Evolutionary conservation across 1,140 invertebrate species (phyloP).

Genomic region (Theocolax elegans): DNA sequence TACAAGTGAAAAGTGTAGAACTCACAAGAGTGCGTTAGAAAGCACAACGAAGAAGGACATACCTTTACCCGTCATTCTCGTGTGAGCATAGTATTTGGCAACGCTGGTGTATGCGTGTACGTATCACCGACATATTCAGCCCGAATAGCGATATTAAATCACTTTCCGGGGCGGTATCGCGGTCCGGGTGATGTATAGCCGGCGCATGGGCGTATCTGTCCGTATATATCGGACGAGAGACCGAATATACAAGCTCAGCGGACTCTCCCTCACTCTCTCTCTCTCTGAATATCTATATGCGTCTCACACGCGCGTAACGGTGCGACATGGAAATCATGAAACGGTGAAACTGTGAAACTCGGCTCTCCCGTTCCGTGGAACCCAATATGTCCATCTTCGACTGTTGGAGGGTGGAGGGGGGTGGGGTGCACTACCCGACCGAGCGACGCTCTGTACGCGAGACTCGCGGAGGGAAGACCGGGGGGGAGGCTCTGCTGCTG

Average conservation of each 20-base stretch:
- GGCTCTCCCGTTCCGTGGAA: neutral
- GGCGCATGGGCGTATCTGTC: constrained; percentile 30
- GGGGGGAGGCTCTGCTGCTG: constrained; percentile 26
- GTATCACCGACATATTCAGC: neutral
- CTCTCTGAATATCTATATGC: too few species aligned
- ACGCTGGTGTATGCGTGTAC: too few species aligned
- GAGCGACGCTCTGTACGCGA: neutral
- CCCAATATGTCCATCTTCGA: constrained; percentile 36
- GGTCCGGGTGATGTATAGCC: constrained; percentile 5
- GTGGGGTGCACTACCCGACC: constrained; percentile 24
- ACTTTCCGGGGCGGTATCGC: constrained; percentile 10
- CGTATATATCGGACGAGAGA: constrained; percentile 13
- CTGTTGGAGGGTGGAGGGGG: too few species aligned
- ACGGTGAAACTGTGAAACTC: constrained; percentile 9
- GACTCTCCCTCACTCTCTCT: too few species aligned
- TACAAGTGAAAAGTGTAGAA: too few species aligned
- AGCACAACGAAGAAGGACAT: too few species aligned
- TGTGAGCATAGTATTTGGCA: too few species aligned
- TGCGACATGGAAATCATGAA: constrained; percentile 33
- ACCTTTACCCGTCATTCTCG: too few species aligned
- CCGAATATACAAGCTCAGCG: too few species aligned
- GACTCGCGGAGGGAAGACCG: neutral
- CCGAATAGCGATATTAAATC: constrained; percentile 30
- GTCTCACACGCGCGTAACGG: too few species aligned
- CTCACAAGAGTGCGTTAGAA: too few species aligned